These are phyloP conservation scores for Euzetes globulus DNA, from an alignment of 2,888 invertebrate species.

Conservation along the genomic window DNA sequence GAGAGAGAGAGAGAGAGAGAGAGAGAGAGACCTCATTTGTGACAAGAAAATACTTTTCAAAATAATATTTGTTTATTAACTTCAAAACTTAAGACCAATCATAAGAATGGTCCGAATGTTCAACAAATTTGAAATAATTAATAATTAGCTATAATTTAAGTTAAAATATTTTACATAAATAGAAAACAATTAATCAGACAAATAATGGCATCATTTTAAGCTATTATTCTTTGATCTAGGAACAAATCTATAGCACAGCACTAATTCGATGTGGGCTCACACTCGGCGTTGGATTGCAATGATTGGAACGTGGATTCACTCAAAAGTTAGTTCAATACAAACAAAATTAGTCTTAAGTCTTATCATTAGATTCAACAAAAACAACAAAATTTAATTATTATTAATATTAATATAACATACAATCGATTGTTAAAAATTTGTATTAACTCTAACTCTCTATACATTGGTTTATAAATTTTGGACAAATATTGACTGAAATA, in stretches of 20 bases:
- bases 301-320: conserved; percentile 26
- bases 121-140: not conserved
- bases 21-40: too few species aligned
- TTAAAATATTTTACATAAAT: not conserved
- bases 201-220: not conserved
- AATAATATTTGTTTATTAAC: not conserved
- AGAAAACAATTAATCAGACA: not conserved
- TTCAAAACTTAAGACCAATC: not conserved
- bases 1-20: too few species aligned
- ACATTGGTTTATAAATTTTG: conserved; percentile 21
- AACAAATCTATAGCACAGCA: not conserved
- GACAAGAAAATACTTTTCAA: not conserved
- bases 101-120: not conserved
- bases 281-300: not conserved
- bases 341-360: conserved; percentile 14
- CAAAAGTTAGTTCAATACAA: conserved; percentile 23
- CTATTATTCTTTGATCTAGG: conserved; percentile 3
- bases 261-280: not conserved
- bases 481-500: conserved; percentile 19
- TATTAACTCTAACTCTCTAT: conserved; percentile 16
- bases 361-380: conserved; percentile 22
- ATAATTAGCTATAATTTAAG: conserved; percentile 15
- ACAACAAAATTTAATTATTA: not conserved
- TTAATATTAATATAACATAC: conserved; percentile 18
- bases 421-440: conserved; percentile 19